Base-by-base conservation (phyloP, 1,140 invertebrate genomes). In the Limonius californicus region DNA sequence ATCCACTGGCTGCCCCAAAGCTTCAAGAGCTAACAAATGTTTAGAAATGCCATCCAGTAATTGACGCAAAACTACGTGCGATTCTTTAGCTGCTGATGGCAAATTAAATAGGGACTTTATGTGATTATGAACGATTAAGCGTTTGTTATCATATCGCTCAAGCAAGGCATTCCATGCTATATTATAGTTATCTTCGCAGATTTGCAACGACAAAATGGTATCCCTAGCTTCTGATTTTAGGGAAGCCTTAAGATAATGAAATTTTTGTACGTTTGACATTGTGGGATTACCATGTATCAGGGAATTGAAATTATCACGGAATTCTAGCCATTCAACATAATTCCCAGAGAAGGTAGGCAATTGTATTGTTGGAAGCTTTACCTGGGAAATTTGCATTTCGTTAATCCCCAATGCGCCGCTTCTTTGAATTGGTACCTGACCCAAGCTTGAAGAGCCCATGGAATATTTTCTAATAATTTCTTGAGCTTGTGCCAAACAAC, bases 241-340 rank as follows among this genome's bases (percentile, higher is more conserved):
- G n/a, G n/a, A n/a, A n/a, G n/a, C 66, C 69, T 58, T 62, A n/a
- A 71, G 45, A 59, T 73, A 68, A 59, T 71, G 59, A 63, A 70
- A 73, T 30, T 75, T 74, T 65, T 74, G 66, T 45, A 71, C 56
- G 11, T 64, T 21, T 8, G 19, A 20, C 11, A 72, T n/a, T n/a
- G 58, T 15, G 50, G 20, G 1, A 62, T 75, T 71, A 11, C 67
- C 59, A 57, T 74, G 71, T 19, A 74, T 70, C 14, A 75, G 60
- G 20, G 63, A 62, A 23, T 42, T 30, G 61, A 70, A 74, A 11
- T 66, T 68, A 53, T 73, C 69, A 7, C 63, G 62, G 62, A 76
- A 76, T 30, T 64, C 64, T 18, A 67, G 21, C 73, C 74, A 76
- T 18, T 70, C 63, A 23, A 68, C 68, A 54, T 61, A 69, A 12